Percentiles rank a stretch among this genome's conserved stretches.
phyloP scores from a whole-genome alignment of 2,113 vertebrate species.

The Lasiurus borealis region DNA sequence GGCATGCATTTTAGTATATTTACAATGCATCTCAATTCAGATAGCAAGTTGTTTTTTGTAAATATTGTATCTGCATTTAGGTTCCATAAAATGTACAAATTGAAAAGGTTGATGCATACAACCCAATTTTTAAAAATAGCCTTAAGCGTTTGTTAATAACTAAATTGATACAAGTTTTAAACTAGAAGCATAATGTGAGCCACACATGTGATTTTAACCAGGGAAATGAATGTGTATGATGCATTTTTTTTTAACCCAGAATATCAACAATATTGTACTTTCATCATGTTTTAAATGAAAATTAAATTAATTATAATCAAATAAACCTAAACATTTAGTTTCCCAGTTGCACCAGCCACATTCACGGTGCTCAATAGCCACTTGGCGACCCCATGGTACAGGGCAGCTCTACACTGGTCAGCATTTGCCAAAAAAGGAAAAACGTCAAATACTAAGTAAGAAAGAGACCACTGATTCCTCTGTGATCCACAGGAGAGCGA shows the following conservation, averaged over 20 bases:
- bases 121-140: not conserved
- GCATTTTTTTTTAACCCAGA: not conserved
- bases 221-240: not conserved
- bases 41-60: not conserved
- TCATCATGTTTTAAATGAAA: not conserved
- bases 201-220: not conserved
- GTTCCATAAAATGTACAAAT: not conserved
- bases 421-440: not conserved
- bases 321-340: not conserved
- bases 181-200: not conserved
- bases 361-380: not conserved
- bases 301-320: not conserved
- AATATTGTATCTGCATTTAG: not conserved
- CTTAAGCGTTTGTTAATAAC: not conserved
- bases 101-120: not conserved
- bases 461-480: not conserved
- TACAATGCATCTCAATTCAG: not conserved
- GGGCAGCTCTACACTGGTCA: too few relatives aligned
- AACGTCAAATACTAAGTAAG: not conserved
- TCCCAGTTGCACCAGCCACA: not conserved
- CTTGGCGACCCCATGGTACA: not conserved
- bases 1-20: not conserved
- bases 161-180: not conserved
- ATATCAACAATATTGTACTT: not conserved
- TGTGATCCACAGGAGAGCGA: not conserved